Conservation (phyloP, 2,113 vertebrate genomes). For the Zingel zingel region DNA sequence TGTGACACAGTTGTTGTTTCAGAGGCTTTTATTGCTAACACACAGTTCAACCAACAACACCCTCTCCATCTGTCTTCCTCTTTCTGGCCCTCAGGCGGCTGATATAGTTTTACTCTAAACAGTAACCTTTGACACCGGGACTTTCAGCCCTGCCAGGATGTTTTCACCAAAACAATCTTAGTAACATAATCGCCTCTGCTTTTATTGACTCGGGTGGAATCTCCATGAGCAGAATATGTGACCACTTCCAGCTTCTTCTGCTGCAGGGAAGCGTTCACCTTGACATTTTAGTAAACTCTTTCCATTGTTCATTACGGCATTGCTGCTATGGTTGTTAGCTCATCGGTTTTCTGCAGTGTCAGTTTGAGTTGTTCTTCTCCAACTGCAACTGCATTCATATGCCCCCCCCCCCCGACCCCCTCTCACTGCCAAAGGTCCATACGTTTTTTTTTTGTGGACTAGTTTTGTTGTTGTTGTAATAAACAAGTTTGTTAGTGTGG, state of each 20-base stretch:
- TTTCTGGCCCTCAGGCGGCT: constrained; percentile 44
- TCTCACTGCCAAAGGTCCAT: too few relatives aligned
- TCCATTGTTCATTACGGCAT: background rate
- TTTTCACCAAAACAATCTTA: constrained; percentile 69
- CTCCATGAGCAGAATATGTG: background rate
- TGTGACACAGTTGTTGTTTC: constrained; percentile 6
- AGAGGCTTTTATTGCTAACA: constrained; percentile 20
- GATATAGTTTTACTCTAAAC: constrained; percentile 59
- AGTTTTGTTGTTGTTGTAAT: too few relatives aligned
- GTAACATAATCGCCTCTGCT: constrained; percentile 49
- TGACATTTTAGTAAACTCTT: background rate
- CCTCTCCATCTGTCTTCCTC: constrained; percentile 38
- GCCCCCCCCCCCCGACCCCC: too few relatives aligned
- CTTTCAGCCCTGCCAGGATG: constrained; percentile 58
- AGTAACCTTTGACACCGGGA: constrained; percentile 45
- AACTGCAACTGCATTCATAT: background rate
- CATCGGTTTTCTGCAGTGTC: background rate
- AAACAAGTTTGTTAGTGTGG: too few relatives aligned
- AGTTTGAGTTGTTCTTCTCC: too few relatives aligned
- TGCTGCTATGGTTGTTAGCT: background rate
- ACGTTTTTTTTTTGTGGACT: too few relatives aligned
- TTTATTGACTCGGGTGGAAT: background rate
- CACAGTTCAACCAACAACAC: background rate
- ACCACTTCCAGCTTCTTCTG: background rate
- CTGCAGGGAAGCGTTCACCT: background rate